Conservation (phyloP, 2,797 vertebrate species). For the Ispidina lecontei region DNA sequence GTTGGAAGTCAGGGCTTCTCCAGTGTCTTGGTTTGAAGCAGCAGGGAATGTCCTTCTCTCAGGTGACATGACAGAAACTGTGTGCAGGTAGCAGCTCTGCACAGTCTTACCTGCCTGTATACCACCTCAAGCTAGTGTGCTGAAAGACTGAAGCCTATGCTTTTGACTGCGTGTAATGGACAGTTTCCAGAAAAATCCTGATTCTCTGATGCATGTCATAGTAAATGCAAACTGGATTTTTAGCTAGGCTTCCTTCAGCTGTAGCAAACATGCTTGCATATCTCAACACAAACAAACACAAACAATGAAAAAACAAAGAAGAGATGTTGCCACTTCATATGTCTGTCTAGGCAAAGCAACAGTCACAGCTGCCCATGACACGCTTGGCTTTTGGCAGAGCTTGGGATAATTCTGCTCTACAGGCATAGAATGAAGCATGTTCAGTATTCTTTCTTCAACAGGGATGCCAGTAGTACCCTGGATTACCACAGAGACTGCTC, state of each 20-base stretch:
- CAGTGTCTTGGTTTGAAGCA: not conserved
- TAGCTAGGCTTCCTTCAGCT: not conserved
- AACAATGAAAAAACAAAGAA: not conserved
- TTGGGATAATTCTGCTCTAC: not conserved
- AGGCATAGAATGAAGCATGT: constrained; percentile 18
- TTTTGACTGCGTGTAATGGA: not conserved
- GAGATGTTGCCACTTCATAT: not conserved
- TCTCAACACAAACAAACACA: not conserved
- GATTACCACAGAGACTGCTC: constrained; percentile 9
- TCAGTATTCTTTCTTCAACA: constrained; percentile 6
- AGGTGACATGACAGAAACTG: not conserved
- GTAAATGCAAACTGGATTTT: not conserved
- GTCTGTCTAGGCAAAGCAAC: not conserved
- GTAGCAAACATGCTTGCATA: not conserved
- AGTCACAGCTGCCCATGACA: constrained; percentile 19
- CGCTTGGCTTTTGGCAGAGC: constrained; percentile 10
- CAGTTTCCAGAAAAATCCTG: not conserved
- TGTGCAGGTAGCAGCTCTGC: not conserved
- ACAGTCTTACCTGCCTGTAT: not conserved
- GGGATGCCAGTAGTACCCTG: constrained; percentile 25
- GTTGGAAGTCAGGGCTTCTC: not conserved
- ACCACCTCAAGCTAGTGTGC: not conserved
- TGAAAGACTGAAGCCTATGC: not conserved
- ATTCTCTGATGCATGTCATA: not conserved
- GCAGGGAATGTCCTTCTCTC: not conserved